Base-by-base conservation (phyloP, 2,113 vertebrate species). In the Periophthalmodon schlosseri region DNA sequence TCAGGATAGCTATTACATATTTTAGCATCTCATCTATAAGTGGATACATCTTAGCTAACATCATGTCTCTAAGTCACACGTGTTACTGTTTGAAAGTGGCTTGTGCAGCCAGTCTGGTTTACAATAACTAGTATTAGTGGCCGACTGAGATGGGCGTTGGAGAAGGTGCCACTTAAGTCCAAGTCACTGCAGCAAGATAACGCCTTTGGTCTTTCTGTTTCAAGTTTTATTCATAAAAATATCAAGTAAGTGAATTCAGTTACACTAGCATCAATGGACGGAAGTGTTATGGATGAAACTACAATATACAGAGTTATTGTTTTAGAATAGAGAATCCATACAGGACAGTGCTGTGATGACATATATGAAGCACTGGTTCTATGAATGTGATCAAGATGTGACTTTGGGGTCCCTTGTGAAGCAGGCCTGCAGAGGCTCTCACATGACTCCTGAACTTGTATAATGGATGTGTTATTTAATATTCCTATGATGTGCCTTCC, bases 401-500 rank as follows among this genome's bases (percentile, higher is more conserved):
- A 70, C 76, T 80, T 72, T 56, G 65, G 61, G 75, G 52, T 5
- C 34, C 21, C 20, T 79, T 72, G n/a, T 86, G 77, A 85, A 75
- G 75, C 44, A 36, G 58, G 54, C 46, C 46, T 36, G 56, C n/a
- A 23, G 54, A 57, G 56, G 50, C 64, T 56, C 61, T 44, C 46
- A 47, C 36, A 63, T 63, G 64, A 28, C n/a, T 46, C 36, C 10
- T 66, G 34, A 69, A 86, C 57, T 58, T 58, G n/a, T 58, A 24
- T 58, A 15, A 58, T 67, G 11, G 66, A 72, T 80, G 64, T 66
- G 84, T 79, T 81, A 81, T 89, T 87, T 76, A 68, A 67, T 77
- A 81, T 84, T 83, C 83, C 52, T 75, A 73, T 36, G 63, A 74
- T 49, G 74, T 78, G 67, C 66, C 67, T 23, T 77, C 66, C 67